phyloP scores from a whole-genome alignment of 2,113 vertebrate genomes.

The Thunnus thynnus region DNA sequence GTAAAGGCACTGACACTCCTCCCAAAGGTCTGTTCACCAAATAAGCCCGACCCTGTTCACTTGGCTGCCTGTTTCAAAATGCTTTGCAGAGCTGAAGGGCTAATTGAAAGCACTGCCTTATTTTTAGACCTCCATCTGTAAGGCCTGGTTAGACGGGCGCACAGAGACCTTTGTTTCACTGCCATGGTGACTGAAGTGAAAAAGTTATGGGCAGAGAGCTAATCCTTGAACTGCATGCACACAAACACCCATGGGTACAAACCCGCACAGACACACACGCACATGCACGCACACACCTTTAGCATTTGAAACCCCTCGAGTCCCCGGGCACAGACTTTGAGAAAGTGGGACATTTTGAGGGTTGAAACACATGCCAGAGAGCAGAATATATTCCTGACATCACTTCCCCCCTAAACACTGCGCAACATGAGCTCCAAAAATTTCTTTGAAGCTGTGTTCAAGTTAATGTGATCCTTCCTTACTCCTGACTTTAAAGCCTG shows the following conservation, averaged over 20 bases:
- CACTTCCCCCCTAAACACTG: conserved; percentile 45
- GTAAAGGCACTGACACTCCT: conserved; percentile 37
- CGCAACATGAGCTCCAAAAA: conserved; percentile 22
- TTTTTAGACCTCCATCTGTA: conserved; percentile 67
- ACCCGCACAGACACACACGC: conserved; percentile 15
- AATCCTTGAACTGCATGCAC: conserved; percentile 51
- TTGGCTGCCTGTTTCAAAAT: conserved; percentile 61
- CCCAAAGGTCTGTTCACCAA: conserved; percentile 55
- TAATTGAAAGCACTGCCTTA: conserved; percentile 70
- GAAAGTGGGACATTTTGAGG: conserved; percentile 67
- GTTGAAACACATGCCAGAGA: conserved; percentile 61
- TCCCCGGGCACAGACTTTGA: conserved; percentile 37
- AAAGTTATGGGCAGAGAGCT: conserved; percentile 60
- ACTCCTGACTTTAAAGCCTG: conserved; percentile 55
- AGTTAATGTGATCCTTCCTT: conserved; percentile 70
- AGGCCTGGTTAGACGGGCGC: conserved; percentile 50
- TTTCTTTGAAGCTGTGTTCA: conserved; percentile 64
- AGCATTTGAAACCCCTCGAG: conserved; percentile 53
- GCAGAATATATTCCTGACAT: conserved; percentile 60
- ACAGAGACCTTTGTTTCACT: conserved; percentile 66
- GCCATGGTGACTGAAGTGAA: conserved; percentile 62
- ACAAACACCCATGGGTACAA: neutral
- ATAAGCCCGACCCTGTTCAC: conserved; percentile 50
- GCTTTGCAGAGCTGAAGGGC: conserved; percentile 56
- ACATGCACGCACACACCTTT: conserved; percentile 57